Evolutionary conservation across 2,113 vertebrate genomes (phyloP), one percentile per base, ranked within the genome.

Genomic region (Tetrao urogallus): DNA sequence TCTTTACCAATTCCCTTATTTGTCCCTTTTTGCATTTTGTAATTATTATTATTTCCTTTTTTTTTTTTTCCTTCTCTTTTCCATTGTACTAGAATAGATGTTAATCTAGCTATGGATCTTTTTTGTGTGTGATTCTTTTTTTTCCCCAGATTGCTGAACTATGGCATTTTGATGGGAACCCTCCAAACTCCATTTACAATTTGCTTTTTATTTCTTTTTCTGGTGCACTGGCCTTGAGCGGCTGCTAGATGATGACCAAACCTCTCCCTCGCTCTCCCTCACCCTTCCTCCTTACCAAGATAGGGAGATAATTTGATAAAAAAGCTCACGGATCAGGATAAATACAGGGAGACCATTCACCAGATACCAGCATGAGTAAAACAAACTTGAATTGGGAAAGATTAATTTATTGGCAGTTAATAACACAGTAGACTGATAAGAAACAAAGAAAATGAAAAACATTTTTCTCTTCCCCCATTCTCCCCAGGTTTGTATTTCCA

Each of bases 201-300:
- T 89, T 48, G 25, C 4, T 24, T 34, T 32, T 54, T 70, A 4
- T 42, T 50, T 84, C 87, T 38, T 72, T 85, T 63, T 66, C 10
- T 47, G 19, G 73, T 56, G 11, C 45, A 50, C 50, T 78, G 42
- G 81, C 7, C 11, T 89, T 52, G 40, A 10, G 45, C 81, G 56
- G 10, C 50, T 63, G 12, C 10, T 16, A 40, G 30, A 30, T 78
- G 61, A 36, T 54, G 43, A 91, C 32, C 40, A 73, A 65, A 7
- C 10, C 1, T 3, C 11, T 54, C 1, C 3, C 10, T 28, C 52
- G 6, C 27, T 28, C 27, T 61, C 7, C 22, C 17, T 80, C 1
- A 1, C 6, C 50, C 43, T n/a, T 11, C 8, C 50, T 56, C 17
- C 34, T 61, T 13, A 64, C 47, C 28, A 70, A 27, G 16, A 66